These are phyloP conservation scores for Protophormia terraenovae DNA, from an alignment of 2,888 invertebrate species.

Conservation along the genomic window DNA sequence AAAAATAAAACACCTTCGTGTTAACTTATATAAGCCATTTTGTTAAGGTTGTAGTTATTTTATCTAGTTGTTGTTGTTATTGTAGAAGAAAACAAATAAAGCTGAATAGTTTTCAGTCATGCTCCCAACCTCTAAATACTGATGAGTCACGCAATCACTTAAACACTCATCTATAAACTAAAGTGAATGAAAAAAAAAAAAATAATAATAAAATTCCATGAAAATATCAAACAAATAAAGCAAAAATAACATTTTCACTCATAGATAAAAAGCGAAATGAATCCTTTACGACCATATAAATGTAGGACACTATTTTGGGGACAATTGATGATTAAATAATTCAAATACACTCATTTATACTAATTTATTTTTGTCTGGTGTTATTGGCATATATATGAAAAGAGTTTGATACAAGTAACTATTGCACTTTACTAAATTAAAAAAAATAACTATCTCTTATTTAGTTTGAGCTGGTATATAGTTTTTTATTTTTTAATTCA, in stretches of 20 bases:
- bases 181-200: neutral
- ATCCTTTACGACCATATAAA: neutral
- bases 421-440: too few species aligned
- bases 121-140: conserved; percentile 42
- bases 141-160: conserved; percentile 70
- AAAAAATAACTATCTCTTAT: too few species aligned
- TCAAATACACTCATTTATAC: too few species aligned
- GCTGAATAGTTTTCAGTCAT: conserved; percentile 57
- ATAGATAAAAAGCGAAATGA: neutral
- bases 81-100: conserved; percentile 53
- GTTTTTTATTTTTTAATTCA: too few species aligned
- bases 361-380: too few species aligned
- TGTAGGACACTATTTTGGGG: neutral
- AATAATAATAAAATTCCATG: neutral
- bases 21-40: conserved; percentile 54
- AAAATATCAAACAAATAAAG: neutral
- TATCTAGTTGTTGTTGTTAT: conserved; percentile 30
- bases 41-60: conserved; percentile 33
- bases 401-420: too few species aligned
- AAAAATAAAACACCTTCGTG: conserved; percentile 55
- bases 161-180: conserved; percentile 48
- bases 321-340: neutral
- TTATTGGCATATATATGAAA: neutral
- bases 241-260: neutral
- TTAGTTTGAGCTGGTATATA: too few species aligned